Conservation (phyloP, 2,888 invertebrate species). For the Lepidonotus clava region DNA sequence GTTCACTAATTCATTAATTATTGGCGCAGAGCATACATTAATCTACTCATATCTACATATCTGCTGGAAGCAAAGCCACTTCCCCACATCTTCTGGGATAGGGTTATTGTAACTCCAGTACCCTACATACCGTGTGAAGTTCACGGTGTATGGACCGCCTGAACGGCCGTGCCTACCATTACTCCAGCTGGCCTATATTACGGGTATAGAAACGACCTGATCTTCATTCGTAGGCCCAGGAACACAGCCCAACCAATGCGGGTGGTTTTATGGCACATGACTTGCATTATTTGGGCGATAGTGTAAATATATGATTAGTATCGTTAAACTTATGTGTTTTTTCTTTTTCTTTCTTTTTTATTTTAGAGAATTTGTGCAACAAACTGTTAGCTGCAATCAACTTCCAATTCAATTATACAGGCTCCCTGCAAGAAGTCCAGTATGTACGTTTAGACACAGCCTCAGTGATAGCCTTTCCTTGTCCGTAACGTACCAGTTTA, state of each 20-base stretch:
- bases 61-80: too few species aligned
- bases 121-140: too few species aligned
- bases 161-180: slow-evolving; percentile 10
- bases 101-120: too few species aligned
- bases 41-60: slow-evolving; percentile 44
- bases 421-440: too few species aligned
- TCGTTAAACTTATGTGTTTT: neutral
- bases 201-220: neutral
- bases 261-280: neutral
- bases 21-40: too few species aligned
- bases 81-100: too few species aligned
- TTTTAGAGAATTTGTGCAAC: neutral
- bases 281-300: neutral
- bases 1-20: too few species aligned
- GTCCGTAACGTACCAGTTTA: neutral
- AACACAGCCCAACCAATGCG: neutral
- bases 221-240: slow-evolving; percentile 8
- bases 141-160: too few species aligned
- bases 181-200: neutral
- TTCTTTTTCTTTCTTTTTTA: neutral
- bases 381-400: neutral
- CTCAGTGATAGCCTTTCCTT: neutral
- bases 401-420: neutral
- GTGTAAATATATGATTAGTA: neutral
- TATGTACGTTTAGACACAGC: neutral